Percentiles rank a stretch among this genome's conserved stretches.
Conservation (phyloP, 2,113 vertebrate genomes). For the Chionomys nivalis region DNA sequence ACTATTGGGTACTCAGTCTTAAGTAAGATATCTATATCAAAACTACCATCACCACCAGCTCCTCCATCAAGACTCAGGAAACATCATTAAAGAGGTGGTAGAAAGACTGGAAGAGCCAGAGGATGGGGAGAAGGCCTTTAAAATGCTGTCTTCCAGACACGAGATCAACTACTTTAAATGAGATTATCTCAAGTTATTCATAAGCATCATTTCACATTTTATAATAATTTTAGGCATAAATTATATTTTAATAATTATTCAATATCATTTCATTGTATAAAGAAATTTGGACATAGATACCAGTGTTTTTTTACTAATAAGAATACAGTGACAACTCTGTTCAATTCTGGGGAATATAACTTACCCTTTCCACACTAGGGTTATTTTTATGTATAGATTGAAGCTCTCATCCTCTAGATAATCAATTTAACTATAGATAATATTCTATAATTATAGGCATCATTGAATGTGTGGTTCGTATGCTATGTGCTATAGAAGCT, state of each 20-base stretch:
- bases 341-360: background rate
- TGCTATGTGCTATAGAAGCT: background rate
- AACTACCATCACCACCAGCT: background rate
- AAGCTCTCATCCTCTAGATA: background rate
- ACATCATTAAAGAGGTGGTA: background rate
- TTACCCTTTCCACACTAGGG: background rate
- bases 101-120: background rate
- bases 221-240: background rate
- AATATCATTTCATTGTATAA: background rate
- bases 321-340: background rate
- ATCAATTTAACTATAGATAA: background rate
- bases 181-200: no score
- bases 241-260: background rate
- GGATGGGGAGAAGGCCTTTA: background rate
- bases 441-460: background rate
- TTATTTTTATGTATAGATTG: background rate
- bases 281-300: background rate
- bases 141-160: background rate
- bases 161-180: background rate
- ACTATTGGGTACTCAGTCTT: background rate
- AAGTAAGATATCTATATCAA: background rate
- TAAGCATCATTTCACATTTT: background rate
- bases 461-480: background rate
- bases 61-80: background rate
- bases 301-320: background rate